Evolutionary conservation across 1,140 invertebrate genomes (phyloP).

Genomic region (Cherax quadricarinatus): DNA sequence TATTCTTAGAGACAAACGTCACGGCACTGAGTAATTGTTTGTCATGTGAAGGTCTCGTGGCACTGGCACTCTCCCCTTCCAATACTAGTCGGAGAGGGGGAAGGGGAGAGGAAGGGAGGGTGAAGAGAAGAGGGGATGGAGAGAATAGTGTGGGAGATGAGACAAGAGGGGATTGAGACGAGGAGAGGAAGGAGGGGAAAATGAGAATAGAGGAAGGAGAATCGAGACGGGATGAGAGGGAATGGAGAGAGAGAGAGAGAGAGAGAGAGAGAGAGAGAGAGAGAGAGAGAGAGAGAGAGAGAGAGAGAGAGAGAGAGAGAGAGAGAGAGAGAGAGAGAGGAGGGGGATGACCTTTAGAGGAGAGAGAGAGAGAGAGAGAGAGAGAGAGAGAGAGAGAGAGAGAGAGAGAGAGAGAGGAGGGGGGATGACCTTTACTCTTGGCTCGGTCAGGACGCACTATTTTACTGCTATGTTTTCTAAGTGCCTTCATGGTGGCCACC

Average conservation of each 20-base stretch:
- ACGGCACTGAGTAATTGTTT: slow-evolving; percentile 46
- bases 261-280: slow-evolving; percentile 1
- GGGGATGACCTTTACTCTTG: not conserved
- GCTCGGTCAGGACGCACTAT: not conserved
- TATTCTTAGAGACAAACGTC: slow-evolving; percentile 31
- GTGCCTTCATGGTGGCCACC: too few species aligned
- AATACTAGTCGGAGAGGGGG: not conserved
- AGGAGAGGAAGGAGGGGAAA: not conserved
- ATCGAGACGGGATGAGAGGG: not conserved
- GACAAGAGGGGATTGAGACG: not conserved
- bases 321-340: too few species aligned
- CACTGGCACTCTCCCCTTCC: slow-evolving; percentile 4
- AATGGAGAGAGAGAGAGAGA: not conserved
- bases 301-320: too few species aligned
- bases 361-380: too few species aligned
- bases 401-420: too few species aligned
- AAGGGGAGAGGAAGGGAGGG: not conserved
- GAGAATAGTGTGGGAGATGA: not conserved
- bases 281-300: too few species aligned
- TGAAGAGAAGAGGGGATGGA: not conserved
- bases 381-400: too few species aligned
- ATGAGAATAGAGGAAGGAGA: not conserved
- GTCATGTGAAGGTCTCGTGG: slow-evolving; percentile 20
- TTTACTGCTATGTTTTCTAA: too few species aligned
- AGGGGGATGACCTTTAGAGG: too few species aligned